Base-by-base conservation (phyloP, 1,140 invertebrate genomes). In the Lutraria rhynchaena region DNA sequence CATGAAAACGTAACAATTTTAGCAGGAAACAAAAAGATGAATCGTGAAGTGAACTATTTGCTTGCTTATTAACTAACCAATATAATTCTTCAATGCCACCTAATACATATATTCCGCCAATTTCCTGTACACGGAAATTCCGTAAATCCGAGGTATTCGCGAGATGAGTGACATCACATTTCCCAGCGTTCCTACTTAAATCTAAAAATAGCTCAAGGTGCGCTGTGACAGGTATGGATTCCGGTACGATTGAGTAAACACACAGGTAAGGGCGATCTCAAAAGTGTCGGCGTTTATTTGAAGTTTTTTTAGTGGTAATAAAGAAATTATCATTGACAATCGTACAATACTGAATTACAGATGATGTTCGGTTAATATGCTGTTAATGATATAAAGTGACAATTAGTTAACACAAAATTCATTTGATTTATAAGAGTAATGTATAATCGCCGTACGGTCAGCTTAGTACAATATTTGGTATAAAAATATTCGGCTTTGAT, bases 121-220 rank as follows among this genome's bases (percentile, higher is more conserved):
- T 65, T 65, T 44, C 41, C 61, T 44, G 35, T 37, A 65, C 35
- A 65, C 61, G 61, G 61, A 65, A 65, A 41, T 60, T 65, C 61
- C 61, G 35, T 44, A 44, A 44, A 24, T 27, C 41, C 61, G 4
- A 44, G 44, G 61, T 41, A 41, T 61, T 65, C 58, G 37, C 37
- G 29, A 61, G 31, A 33, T 35, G 22, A 24, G 35, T 65, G 61
- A 65, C 61, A 65, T 65, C 61, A 65, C 61, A 61, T 65, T 65
- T n/a, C 61, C 61, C 61, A 65, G 61, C 61, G 61, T 65, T 65
- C 61, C 61, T 65, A 44, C n/a, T 11, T 27, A 33, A 7, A 9
- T 19, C 61, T 65, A 65, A 65, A 65, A 65, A 65, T 65, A 65
- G 19, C 61, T 46, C 22, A 65, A 65, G 61, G 61, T 65, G 61